These are phyloP conservation scores for Agrotis ipsilon DNA, from an alignment of 2,888 invertebrate species.

Conservation along the genomic window DNA sequence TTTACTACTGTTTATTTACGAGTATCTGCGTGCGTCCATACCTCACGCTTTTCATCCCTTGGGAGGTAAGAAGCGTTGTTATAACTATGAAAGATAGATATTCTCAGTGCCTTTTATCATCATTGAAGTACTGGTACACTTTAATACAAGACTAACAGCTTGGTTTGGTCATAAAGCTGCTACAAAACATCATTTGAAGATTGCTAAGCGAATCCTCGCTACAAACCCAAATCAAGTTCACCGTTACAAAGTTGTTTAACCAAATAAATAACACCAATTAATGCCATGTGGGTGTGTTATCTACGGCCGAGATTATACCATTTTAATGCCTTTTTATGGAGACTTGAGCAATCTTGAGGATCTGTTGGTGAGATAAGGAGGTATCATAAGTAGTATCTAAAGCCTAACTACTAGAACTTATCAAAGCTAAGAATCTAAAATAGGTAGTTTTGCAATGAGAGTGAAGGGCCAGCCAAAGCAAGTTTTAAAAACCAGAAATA, in stretches of 20 bases:
- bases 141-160: too few species aligned
- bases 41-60: too few species aligned
- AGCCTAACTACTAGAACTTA: neutral
- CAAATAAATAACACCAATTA: slow-evolving; percentile 35
- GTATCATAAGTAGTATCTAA: slow-evolving; percentile 1
- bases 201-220: neutral
- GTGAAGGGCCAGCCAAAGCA: neutral
- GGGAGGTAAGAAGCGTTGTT: too few species aligned
- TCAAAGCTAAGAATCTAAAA: slow-evolving; percentile 17
- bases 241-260: slow-evolving; percentile 25
- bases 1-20: neutral
- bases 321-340: slow-evolving; percentile 31
- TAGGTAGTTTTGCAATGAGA: neutral
- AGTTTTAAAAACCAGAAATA: neutral
- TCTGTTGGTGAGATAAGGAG: neutral
- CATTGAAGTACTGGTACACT: too few species aligned
- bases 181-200: too few species aligned
- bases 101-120: too few species aligned
- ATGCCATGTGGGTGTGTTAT: slow-evolving; percentile 38
- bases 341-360: slow-evolving; percentile 20
- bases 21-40: too few species aligned
- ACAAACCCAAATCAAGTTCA: neutral
- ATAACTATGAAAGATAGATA: too few species aligned
- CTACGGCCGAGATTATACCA: slow-evolving; percentile 27
- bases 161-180: too few species aligned